A percentile compares a stretch with the other conserved stretches of the same genome.
These are phyloP conservation scores for Tenebrosternarchus preto DNA, from an alignment of 2,113 vertebrate species.

Conservation along the genomic window DNA sequence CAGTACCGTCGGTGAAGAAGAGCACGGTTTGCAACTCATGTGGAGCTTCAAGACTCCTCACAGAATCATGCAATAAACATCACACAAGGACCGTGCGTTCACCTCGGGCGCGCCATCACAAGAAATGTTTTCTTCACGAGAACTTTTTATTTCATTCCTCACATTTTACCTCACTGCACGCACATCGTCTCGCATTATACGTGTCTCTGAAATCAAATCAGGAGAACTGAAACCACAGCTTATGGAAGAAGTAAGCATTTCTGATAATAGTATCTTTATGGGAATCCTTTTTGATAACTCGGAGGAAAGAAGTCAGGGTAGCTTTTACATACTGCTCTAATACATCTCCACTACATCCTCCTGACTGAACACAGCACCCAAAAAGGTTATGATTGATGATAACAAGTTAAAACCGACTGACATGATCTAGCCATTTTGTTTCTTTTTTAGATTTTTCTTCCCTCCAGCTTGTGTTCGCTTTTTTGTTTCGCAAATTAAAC, in stretches of 20 bases:
- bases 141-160: neutral
- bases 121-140: neutral
- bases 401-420: neutral
- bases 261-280: neutral
- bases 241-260: neutral
- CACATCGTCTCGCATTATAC: neutral
- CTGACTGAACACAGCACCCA: neutral
- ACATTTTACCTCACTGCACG: neutral
- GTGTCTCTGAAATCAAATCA: slow-evolving; percentile 1
- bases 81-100: neutral
- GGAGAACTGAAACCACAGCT: slow-evolving; percentile 2
- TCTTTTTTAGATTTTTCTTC: too few species aligned
- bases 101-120: neutral
- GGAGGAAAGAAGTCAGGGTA: neutral
- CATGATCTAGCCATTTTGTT: too few species aligned
- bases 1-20: neutral
- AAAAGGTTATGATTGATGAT: neutral
- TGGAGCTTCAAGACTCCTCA: neutral
- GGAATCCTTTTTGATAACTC: neutral
- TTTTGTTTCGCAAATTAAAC: too few species aligned
- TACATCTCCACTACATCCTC: neutral
- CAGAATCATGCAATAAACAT: slow-evolving; percentile 16
- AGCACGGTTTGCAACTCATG: neutral
- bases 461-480: too few species aligned
- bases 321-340: too few species aligned